phyloP scores from a whole-genome alignment of 2,888 invertebrate species.

The Apoda limacodes region DNA sequence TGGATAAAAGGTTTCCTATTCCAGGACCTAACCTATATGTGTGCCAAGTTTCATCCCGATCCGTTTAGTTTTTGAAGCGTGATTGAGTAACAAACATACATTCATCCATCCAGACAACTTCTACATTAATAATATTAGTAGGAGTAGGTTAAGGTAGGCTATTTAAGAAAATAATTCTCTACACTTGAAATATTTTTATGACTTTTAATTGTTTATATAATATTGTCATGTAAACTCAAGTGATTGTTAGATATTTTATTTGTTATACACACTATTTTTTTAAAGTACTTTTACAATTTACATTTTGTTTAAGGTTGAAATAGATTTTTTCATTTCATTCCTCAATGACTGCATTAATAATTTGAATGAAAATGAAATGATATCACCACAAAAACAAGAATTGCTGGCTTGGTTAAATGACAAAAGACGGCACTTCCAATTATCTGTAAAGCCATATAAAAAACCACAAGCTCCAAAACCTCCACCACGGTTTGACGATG shows the following conservation, averaged over 20 bases:
- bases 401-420: slow-evolving; percentile 73
- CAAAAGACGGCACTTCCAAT: slow-evolving; percentile 72
- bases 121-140: no score
- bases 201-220: no score
- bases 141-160: no score
- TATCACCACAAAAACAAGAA: slow-evolving; percentile 71
- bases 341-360: slow-evolving; percentile 76
- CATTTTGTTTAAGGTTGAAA: slow-evolving; percentile 67
- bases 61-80: no score
- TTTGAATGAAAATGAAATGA: slow-evolving; percentile 51
- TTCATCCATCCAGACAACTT: no score
- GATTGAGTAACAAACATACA: no score
- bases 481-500: slow-evolving; percentile 51
- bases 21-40: no score
- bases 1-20: no score
- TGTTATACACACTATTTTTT: slow-evolving; percentile 4
- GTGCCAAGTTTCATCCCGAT: no score
- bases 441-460: slow-evolving; percentile 40
- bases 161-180: no score
- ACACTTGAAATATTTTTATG: no score
- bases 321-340: slow-evolving; percentile 78
- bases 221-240: no score
- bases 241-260: slow-evolving; percentile 3
- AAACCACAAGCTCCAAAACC: slow-evolving; percentile 57
- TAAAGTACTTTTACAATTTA: slow-evolving; percentile 4